A percentile compares a stretch with the other conserved stretches of the same genome.
Evolutionary conservation across 2,888 invertebrate genomes (phyloP).

Genomic region (Eupithecia vulgata): DNA sequence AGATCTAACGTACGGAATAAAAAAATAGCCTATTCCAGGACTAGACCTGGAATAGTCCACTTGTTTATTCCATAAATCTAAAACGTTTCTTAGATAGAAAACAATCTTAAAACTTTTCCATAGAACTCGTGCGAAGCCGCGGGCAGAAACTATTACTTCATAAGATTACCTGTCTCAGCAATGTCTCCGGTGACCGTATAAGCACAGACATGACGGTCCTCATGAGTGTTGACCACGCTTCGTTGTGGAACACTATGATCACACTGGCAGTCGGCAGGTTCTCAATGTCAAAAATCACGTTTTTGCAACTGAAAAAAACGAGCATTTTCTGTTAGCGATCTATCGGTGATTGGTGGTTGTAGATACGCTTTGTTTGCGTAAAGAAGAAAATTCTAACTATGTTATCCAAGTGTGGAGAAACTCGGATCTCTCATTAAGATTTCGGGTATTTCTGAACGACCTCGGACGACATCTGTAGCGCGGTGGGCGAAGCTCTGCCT

Average conservation of each 20-base stretch:
- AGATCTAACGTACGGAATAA: too few relatives aligned
- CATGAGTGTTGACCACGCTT: slow-evolving; percentile 98
- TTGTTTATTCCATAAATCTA: too few relatives aligned
- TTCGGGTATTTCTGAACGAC: too few relatives aligned
- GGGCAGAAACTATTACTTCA: background rate
- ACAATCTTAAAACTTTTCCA: too few relatives aligned
- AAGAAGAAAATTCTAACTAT: background rate
- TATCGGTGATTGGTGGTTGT: too few relatives aligned
- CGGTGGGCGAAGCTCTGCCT: too few relatives aligned
- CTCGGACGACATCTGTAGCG: too few relatives aligned
- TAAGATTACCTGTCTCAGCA: slow-evolving; percentile 89
- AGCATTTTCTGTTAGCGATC: background rate
- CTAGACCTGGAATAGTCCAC: too few relatives aligned
- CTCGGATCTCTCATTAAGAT: background rate
- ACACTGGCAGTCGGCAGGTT: slow-evolving; percentile 93
- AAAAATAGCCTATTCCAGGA: too few relatives aligned
- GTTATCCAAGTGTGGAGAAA: background rate
- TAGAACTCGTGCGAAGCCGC: too few relatives aligned
- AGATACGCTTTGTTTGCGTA: background rate
- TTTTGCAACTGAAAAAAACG: slow-evolving; percentile 67
- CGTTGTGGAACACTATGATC: slow-evolving; percentile 99
- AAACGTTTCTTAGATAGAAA: too few relatives aligned
- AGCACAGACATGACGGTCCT: slow-evolving; percentile 98
- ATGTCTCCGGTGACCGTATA: slow-evolving; percentile 90
- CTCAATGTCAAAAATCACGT: slow-evolving; percentile 68